Percentiles rank a stretch among this genome's conserved stretches.
Evolutionary conservation across 2,113 vertebrate species (phyloP).

Genomic region (Anarrhichthys ocellatus): DNA sequence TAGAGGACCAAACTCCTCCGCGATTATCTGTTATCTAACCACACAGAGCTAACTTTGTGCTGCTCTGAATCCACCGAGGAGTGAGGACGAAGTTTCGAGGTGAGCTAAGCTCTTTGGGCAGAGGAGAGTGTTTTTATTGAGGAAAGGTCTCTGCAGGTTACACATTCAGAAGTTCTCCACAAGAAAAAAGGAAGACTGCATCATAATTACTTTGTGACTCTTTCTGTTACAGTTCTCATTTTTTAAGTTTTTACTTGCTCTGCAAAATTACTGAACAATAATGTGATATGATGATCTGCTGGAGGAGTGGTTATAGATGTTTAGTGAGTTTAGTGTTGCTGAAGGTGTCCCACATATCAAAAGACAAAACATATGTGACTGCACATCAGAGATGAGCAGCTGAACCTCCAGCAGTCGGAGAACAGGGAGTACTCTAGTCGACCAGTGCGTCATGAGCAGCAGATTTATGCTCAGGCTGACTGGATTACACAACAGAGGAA

Average conservation of each 20-base stretch:
- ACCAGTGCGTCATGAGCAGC: conserved; percentile 67
- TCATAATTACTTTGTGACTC: neutral
- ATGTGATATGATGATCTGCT: neutral
- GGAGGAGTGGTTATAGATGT: neutral
- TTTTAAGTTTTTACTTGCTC: neutral
- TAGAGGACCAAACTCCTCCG: conserved; percentile 48
- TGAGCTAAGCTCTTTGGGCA: conserved; percentile 41
- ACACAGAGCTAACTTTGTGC: conserved; percentile 46
- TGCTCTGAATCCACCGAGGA: conserved; percentile 47
- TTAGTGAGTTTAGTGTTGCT: neutral
- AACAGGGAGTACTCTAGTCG: conserved; percentile 22
- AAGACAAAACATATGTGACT: conserved; percentile 4
- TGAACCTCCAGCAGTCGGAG: conserved; percentile 41
- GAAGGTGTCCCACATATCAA: neutral
- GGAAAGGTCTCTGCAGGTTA: conserved; percentile 6
- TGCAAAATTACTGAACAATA: neutral
- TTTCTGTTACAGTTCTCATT: neutral
- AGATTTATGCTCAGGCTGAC: conserved; percentile 56
- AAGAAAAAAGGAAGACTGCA: neutral
- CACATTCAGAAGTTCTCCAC: neutral
- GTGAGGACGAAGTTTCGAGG: conserved; percentile 15
- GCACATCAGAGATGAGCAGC: conserved; percentile 34
- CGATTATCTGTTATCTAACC: conserved; percentile 83
- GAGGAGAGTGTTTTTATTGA: conserved; percentile 26
- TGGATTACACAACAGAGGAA: conserved; percentile 74